Evolutionary conservation across 1,140 invertebrate species (phyloP).

Genomic region (Achatina immaculata): DNA sequence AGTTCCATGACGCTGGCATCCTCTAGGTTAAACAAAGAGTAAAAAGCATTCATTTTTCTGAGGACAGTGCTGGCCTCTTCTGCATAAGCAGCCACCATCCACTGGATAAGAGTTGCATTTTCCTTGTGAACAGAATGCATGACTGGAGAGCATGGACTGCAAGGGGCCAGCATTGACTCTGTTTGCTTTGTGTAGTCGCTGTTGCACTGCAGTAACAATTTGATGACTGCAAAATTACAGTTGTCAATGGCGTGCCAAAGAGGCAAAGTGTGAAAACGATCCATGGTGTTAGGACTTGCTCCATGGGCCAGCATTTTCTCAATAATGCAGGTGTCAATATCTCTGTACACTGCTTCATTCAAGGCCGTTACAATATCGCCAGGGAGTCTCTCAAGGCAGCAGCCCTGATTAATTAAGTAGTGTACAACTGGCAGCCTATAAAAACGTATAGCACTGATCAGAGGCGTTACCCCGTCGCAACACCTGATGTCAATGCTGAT

Average conservation of each 20-base stretch:
- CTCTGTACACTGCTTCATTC: constrained; percentile 60
- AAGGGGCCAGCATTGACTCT: constrained; percentile 53
- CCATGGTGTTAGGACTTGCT: constrained; percentile 57
- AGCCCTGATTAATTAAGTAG: constrained; percentile 55
- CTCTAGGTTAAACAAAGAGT: neutral
- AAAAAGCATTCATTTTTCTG: neutral
- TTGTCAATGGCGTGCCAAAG: constrained; percentile 64
- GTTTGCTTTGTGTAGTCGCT: constrained; percentile 47
- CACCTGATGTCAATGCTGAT: constrained; percentile 64
- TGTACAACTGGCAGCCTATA: constrained; percentile 44
- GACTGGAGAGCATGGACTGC: constrained; percentile 58
- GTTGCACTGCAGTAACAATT: constrained; percentile 54
- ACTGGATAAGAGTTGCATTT: constrained; percentile 52
- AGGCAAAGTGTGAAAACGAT: constrained; percentile 60
- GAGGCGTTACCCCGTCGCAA: constrained; percentile 61
- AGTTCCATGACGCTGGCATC: constrained; percentile 21
- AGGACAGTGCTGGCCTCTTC: constrained; percentile 57
- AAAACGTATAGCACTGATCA: constrained; percentile 60
- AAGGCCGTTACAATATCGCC: constrained; percentile 62
- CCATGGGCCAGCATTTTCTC: constrained; percentile 55
- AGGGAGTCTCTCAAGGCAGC: constrained; percentile 51
- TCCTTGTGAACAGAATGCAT: constrained; percentile 58
- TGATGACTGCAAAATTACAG: constrained; percentile 51
- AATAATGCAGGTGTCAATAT: constrained; percentile 55
- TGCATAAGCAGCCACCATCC: constrained; percentile 56